Base-by-base conservation (phyloP, 2,113 vertebrate genomes). In the Apistogramma diplotaenia region DNA sequence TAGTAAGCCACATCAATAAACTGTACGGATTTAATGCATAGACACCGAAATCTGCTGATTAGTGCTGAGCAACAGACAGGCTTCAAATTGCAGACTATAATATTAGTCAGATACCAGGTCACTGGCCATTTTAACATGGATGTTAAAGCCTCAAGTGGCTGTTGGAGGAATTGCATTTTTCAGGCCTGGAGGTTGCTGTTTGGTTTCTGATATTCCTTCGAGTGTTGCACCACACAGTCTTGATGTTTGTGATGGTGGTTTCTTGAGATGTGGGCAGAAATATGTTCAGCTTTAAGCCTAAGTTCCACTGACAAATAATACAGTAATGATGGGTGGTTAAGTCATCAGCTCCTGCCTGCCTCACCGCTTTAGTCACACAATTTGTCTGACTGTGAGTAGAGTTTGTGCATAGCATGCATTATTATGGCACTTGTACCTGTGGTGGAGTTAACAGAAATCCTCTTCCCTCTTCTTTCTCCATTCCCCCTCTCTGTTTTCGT, bases 271-370 rank as follows among this genome's bases (percentile, higher is more conserved):
- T 81, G 57, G 80, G 55, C 35, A 75, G 49, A 78, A 72, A 81
- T 40, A 1, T 49, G 74, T 78, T 67, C 78, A 70, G 27, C 72
- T 74, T 49, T 75, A 75, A 77, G 53, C 33, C 43, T 78, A 81
- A 81, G 83, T 37, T 79, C 71, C 37, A 1, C 35, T 60, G 80
- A 86, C 81, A 59, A 71, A 82, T 76, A 51, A 67, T 13, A 21
- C 67, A 19, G 37, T 57, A 19, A 58, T 78, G 67, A 40, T 55
- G 55, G 60, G 33, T 33, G 46, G 43, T 51, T 80, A 72, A 90
- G 59, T 87, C 85, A 89, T 55, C 58, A 3, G 3, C 85, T 51
- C 43, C 18, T 21, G 74, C 58, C 40, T 19, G 71, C 58, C 31
- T 25, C 9, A 72, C 76, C 71, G 27, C 60, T 72, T 53, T 58